A percentile compares a stretch with the other conserved stretches of the same genome.
Conservation (phyloP, 1,140 invertebrate species). For the Euwallacea fornicatus region DNA sequence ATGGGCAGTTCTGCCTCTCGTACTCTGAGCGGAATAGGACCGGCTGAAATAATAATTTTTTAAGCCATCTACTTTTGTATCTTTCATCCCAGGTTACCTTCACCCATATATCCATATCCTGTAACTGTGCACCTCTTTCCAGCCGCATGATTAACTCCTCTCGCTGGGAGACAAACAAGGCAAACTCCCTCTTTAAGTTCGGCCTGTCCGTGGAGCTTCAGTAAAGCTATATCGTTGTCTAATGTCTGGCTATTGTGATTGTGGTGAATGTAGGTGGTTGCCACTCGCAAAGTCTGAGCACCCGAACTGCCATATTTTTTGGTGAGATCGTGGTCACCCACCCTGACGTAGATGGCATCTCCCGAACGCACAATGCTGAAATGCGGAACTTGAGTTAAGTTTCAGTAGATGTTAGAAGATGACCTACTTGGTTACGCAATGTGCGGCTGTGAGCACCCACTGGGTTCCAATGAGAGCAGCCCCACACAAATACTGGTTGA, state of each 20-base stretch:
- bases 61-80: neutral
- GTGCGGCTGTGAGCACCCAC: conserved; percentile 94
- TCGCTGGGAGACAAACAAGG: conserved; percentile 82
- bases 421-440: conserved; percentile 92
- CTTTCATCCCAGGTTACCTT: conserved; percentile 62
- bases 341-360: conserved; percentile 87
- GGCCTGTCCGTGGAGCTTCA: conserved; percentile 89
- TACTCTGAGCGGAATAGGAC: conserved; percentile 85
- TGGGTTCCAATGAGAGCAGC: conserved; percentile 91
- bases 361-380: conserved; percentile 85
- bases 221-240: conserved; percentile 92
- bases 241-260: conserved; percentile 95
- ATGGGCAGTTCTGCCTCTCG: conserved; percentile 91
- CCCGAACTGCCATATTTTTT: conserved; percentile 83
- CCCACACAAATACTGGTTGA: conserved; percentile 95
- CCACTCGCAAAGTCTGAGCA: conserved; percentile 84
- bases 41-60: conserved; percentile 62
- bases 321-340: conserved; percentile 91
- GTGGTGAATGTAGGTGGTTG: conserved; percentile 93
- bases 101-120: conserved; percentile 92
- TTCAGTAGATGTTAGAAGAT: neutral
- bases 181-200: conserved; percentile 83
- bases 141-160: conserved; percentile 81
- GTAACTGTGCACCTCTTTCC: conserved; percentile 90
- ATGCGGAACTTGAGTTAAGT: conserved; percentile 31